Percentiles rank a stretch among this genome's conserved stretches.
phyloP scores from a whole-genome alignment of 2,797 vertebrate species.

The Sebastes trivittatus region DNA sequence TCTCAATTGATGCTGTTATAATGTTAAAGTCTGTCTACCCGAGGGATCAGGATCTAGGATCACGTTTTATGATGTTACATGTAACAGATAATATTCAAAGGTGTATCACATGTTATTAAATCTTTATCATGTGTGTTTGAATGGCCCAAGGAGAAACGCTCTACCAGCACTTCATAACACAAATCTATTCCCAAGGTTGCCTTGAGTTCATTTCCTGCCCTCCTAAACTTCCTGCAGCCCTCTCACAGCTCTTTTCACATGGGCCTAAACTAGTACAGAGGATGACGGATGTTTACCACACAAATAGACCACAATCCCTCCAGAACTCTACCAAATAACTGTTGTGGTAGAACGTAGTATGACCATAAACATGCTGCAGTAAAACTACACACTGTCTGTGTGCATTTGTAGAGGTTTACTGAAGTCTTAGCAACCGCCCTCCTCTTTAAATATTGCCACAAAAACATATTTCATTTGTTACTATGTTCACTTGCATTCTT shows the following conservation, averaged over 20 bases:
- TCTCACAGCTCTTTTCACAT: slow-evolving; percentile 16
- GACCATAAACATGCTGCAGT: not conserved
- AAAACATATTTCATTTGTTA: not conserved
- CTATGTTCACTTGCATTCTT: not conserved
- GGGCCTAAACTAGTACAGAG: slow-evolving; percentile 27
- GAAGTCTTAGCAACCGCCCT: not conserved
- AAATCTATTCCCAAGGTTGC: slow-evolving; percentile 28
- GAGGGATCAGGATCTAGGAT: not conserved
- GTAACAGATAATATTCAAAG: not conserved
- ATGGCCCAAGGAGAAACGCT: not conserved
- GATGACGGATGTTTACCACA: slow-evolving; percentile 51
- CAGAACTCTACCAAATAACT: slow-evolving; percentile 16
- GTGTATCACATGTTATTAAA: not conserved
- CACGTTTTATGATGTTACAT: not conserved
- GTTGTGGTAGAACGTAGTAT: slow-evolving; percentile 20
- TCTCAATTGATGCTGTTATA: not conserved
- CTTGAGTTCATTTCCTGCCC: slow-evolving; percentile 61
- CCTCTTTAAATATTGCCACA: not conserved
- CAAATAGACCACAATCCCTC: slow-evolving; percentile 32
- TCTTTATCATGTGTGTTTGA: not conserved
- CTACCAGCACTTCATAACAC: not conserved
- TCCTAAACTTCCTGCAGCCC: slow-evolving; percentile 64
- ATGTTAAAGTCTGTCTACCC: not conserved
- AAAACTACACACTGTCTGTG: slow-evolving; percentile 24
- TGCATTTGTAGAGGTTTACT: not conserved